Evolutionary conservation across 2,113 vertebrate genomes (phyloP).

Genomic region (Cervus canadensis): DNA sequence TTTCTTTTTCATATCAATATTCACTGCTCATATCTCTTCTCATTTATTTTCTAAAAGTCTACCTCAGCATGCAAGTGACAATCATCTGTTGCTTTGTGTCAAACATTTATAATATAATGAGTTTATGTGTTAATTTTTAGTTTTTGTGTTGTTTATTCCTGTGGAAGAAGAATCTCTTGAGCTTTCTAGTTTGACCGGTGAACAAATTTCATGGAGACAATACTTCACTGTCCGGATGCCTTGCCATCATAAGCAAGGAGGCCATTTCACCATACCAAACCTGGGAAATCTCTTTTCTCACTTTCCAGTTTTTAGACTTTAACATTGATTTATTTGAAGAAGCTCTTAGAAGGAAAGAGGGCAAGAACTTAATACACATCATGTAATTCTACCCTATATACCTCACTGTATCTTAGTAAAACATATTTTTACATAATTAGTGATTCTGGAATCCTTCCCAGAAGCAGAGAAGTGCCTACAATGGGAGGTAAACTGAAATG

Average conservation of each 20-base stretch:
- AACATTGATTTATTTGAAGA: constrained; percentile 73
- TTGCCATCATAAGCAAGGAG: neutral
- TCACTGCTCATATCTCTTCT: neutral
- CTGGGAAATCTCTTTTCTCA: neutral
- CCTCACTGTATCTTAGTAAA: constrained; percentile 74
- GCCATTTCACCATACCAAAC: neutral
- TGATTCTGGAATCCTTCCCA: constrained; percentile 75
- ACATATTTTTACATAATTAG: constrained; percentile 78
- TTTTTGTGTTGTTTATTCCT: neutral
- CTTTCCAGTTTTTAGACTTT: neutral
- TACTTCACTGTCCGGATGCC: neutral
- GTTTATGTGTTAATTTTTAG: neutral
- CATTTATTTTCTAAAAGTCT: neutral
- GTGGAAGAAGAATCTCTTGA: neutral
- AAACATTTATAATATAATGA: neutral
- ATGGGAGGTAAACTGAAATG: constrained; percentile 47
- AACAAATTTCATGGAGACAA: neutral
- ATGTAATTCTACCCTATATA: constrained; percentile 50
- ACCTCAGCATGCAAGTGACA: neutral
- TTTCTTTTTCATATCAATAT: neutral
- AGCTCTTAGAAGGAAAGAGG: constrained; percentile 55
- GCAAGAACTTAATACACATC: constrained; percentile 58
- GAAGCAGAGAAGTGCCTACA: constrained; percentile 64
- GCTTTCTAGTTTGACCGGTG: neutral
- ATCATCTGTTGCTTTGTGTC: neutral